phyloP scores from a whole-genome alignment of 2,113 vertebrate species.

The Urocynchramus pylzowi region DNA sequence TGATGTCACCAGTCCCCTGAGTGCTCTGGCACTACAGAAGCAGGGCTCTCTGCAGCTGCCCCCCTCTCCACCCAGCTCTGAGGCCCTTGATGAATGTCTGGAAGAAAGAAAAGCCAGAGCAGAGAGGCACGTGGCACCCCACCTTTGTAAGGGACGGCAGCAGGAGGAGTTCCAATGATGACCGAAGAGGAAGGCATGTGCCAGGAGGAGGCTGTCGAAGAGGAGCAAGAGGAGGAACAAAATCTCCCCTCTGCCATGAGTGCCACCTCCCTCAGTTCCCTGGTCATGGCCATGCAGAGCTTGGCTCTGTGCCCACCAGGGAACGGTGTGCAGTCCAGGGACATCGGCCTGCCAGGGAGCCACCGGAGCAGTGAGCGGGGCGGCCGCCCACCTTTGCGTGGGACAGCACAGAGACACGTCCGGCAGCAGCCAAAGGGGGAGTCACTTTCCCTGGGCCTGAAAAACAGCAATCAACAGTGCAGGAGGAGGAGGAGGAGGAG shows the following conservation, averaged over 20 bases:
- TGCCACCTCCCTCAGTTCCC: neutral
- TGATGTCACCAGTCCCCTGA: neutral
- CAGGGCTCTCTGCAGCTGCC: neutral
- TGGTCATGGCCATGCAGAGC: neutral
- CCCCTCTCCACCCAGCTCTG: neutral
- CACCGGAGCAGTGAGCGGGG: neutral
- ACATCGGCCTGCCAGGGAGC: neutral
- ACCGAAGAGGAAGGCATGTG: neutral
- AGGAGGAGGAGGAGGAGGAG: neutral
- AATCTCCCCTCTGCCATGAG: neutral
- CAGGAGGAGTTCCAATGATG: neutral
- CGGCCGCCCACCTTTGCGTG: accelerated
- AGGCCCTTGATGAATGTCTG: neutral
- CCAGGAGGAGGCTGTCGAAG: neutral
- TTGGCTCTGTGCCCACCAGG: neutral
- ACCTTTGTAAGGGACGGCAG: neutral
- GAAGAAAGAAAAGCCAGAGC: neutral
- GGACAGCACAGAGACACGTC: neutral
- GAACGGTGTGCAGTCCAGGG: accelerated
- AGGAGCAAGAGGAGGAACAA: neutral
- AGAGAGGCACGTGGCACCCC: accelerated
- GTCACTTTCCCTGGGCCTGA: neutral
- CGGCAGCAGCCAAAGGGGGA: neutral
- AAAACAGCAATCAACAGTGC: neutral
- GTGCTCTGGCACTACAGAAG: too few species aligned